Base-by-base conservation (phyloP, 2,113 vertebrate species). In the Pelobates fuscus region DNA sequence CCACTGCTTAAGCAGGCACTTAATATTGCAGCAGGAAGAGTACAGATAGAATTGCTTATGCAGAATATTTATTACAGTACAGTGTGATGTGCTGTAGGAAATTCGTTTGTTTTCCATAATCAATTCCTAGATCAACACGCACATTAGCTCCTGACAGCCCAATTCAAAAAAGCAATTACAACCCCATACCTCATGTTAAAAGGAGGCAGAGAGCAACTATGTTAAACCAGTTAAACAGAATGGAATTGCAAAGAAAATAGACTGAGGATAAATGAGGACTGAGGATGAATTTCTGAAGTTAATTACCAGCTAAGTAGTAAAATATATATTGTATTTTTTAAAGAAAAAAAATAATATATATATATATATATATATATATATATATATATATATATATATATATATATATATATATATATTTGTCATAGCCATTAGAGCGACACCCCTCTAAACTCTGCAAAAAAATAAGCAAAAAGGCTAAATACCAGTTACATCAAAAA, bases 261-360 rank as follows among this genome's bases (percentile, higher is more conserved):
- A 90, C 91, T 90, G 83, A 80, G 29, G 84, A 87, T 82, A 81
- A 82, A 83, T 83, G 85, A 83, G 85, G 84, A 85, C 84, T 86
- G n/a, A n/a, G n/a, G n/a, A n/a, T n/a, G n/a, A n/a, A n/a, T n/a
- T n/a, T 85, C 83, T 91, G 88, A 92, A 92, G 90, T 91, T 92
- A 92, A 93, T 91, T 91, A 91, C 89, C 5, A 92, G 89, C 83
- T 87, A 90, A 84, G 84, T 86, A 91, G 91, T 92, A 92, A 92
- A 93, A 92, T 84, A 91, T 88, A 83, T 84, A 81, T 83, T 89
- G 88, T 90, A 90, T 90, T 91, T 85, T 83, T 89, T 87, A 82
- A 88, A 81, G 84, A 88, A 37, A 52, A 75, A 91, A 84, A 90
- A 37, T 37, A 6, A 37, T 37, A 37, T 5, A 37, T 37, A n/a